These are phyloP conservation scores for Ditylenchus weischeri DNA, from an alignment of 2,888 invertebrate species.

Conservation along the genomic window DNA sequence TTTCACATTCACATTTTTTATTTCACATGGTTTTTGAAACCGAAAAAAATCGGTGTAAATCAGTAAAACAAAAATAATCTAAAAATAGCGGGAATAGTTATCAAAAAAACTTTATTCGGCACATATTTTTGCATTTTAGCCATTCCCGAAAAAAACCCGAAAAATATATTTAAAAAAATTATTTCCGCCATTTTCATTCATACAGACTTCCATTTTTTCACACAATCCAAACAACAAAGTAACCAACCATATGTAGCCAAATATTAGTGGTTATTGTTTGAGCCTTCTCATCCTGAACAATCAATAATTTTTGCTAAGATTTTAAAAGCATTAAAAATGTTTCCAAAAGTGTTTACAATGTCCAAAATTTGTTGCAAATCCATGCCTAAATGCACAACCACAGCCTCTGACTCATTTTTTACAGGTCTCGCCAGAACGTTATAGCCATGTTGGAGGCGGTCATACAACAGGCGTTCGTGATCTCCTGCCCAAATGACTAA, in stretches of 20 bases:
- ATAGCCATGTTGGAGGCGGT: constrained; percentile 59
- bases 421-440: constrained; percentile 61
- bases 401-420: constrained; percentile 60
- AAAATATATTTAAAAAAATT: too few species aligned
- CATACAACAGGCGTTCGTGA: constrained; percentile 60
- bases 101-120: too few species aligned
- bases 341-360: constrained; percentile 48
- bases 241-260: constrained; percentile 85
- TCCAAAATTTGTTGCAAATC: constrained; percentile 63
- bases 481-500: constrained; percentile 49
- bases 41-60: too few species aligned
- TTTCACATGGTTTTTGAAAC: too few species aligned
- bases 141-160: too few species aligned
- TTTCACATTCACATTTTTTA: too few species aligned
- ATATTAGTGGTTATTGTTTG: constrained; percentile 96
- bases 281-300: constrained; percentile 90
- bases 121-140: too few species aligned
- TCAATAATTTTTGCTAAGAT: constrained; percentile 5
- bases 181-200: too few species aligned
- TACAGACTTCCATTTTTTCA: too few species aligned
- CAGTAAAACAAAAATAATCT: too few species aligned
- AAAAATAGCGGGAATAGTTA: too few species aligned
- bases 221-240: too few species aligned
- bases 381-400: constrained; percentile 60
- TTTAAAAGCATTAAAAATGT: constrained; percentile 63